Evolutionary conservation across 2,113 vertebrate species (phyloP).

Genomic region (Anhinga anhinga): DNA sequence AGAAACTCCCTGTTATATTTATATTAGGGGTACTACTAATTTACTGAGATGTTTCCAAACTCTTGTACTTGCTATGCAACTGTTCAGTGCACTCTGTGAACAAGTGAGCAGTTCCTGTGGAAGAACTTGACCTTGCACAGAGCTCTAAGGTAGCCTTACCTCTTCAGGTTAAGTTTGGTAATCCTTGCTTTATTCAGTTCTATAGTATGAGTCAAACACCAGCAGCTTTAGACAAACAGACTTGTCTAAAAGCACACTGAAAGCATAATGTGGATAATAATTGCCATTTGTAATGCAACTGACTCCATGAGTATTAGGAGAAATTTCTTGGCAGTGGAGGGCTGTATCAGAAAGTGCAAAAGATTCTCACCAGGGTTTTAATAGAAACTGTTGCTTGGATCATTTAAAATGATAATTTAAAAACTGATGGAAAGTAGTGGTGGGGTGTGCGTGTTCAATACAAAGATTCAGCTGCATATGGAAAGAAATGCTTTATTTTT

Average conservation of each 20-base stretch:
- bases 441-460: background rate
- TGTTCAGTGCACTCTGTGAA: background rate
- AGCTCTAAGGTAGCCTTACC: background rate
- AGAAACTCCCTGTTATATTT: background rate
- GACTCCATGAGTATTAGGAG: background rate
- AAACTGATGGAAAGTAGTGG: background rate
- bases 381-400: background rate
- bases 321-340: background rate
- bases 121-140: background rate
- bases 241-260: background rate
- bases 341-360: background rate
- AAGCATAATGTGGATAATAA: slow-evolving; percentile 30
- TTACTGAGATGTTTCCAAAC: background rate
- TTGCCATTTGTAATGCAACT: slow-evolving; percentile 27
- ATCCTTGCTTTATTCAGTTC: background rate
- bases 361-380: background rate
- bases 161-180: slow-evolving; percentile 2
- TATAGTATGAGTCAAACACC: background rate
- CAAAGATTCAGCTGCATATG: background rate
- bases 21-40: background rate
- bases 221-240: background rate
- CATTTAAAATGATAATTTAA: background rate
- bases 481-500: background rate
- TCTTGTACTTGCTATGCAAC: background rate
- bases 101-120: background rate